Evolutionary conservation across 2,797 vertebrate genomes (phyloP), one percentile per base, ranked within the genome.

Genomic region (Anas georgica): DNA sequence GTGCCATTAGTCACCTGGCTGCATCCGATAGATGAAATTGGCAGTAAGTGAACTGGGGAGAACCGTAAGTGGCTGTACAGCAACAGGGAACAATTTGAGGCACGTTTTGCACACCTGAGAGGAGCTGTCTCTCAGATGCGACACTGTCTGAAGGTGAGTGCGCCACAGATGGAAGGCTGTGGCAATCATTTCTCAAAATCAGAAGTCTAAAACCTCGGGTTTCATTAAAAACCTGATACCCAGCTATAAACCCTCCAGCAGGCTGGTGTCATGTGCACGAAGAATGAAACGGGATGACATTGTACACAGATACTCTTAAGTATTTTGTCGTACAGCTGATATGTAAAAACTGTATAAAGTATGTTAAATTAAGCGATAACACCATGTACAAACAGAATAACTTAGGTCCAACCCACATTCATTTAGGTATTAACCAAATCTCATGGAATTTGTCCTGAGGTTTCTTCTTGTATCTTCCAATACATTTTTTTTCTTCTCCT

Each of bases 161-260:
- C 17, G 1, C 9, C 0, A 1, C 18, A 13, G 21, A 10, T 25
- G n/a, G 54, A 35, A 81, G 28, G 25, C 54, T 14, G 2, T 43
- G 82, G 58, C 52, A 58, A 22, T 11, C 2, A 9, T 15, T 76
- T 33, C 37, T 81, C 41, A 31, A 33, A 63, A 67, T 33, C 25
- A 1, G 22, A 48, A 64, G 31, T 59, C 50, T 35, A 41, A 76
- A 82, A 3, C 50, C 25, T 29, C 1, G 15, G 6, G 45, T 70
- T 37, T 59, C 39, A 13, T 17, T 54, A 5, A 31, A 33, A 70
- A 43, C 17, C 55, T 63, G 35, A 50, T 17, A 20, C 2, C 60
- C 17, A 10, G n/a, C 55, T 55, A 26, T 2, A 29, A 29, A 8
- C 35, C 33, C 45, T 83, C 62, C 70, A 48, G 46, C 43, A 43